Evolutionary conservation across 2,113 vertebrate genomes (phyloP).

Genomic region (Andinoacara biseriatus): DNA sequence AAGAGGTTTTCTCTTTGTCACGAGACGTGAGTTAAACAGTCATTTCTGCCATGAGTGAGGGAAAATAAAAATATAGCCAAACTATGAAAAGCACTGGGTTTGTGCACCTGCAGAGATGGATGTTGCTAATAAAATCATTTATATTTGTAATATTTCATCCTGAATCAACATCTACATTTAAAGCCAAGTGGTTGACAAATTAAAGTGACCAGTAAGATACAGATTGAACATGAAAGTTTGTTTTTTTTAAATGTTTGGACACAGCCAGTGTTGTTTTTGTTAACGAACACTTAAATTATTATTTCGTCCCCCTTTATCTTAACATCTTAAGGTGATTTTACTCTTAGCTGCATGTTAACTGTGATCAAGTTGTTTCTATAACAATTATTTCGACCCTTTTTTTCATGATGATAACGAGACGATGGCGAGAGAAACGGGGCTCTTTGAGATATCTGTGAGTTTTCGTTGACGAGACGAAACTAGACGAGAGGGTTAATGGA

Average conservation of each 20-base stretch:
- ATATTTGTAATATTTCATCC: not conserved
- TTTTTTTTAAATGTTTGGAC: too few species aligned
- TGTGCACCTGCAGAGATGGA: not conserved
- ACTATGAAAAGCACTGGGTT: not conserved
- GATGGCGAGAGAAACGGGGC: too few species aligned
- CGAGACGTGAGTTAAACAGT: not conserved
- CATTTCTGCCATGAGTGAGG: not conserved
- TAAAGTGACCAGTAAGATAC: too few species aligned
- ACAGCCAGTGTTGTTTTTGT: too few species aligned
- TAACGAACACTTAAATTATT: too few species aligned
- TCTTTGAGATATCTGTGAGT: too few species aligned
- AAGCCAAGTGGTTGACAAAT: not conserved
- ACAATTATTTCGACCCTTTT: too few species aligned
- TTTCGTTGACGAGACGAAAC: too few species aligned
- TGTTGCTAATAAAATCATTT: not conserved
- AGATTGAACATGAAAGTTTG: too few species aligned
- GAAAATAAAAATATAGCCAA: not conserved
- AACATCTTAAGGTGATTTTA: conserved; percentile 26
- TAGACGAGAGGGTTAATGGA: too few species aligned
- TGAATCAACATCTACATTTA: not conserved
- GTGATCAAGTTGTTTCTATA: not conserved
- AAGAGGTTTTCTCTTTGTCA: not conserved
- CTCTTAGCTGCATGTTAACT: conserved; percentile 17
- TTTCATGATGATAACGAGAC: too few species aligned
- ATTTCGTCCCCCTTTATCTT: conserved; percentile 74